Evolutionary conservation across 2,888 invertebrate species (phyloP).

Genomic region (Timema podura): DNA sequence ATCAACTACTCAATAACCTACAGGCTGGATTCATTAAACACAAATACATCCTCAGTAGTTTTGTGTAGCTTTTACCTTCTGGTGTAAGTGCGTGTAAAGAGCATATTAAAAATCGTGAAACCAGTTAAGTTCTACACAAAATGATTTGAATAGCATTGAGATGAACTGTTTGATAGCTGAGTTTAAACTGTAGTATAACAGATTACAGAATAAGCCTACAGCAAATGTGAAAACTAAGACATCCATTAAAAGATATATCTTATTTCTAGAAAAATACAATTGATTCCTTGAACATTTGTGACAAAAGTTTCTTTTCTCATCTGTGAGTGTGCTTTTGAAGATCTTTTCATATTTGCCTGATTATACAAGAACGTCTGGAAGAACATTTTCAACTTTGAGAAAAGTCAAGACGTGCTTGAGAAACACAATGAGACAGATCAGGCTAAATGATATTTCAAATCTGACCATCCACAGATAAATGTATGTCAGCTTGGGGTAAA

Average conservation of each 20-base stretch:
- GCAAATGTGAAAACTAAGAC: too few relatives aligned
- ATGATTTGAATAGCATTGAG: not conserved
- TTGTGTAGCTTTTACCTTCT: conserved; percentile 3
- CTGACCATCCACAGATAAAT: not conserved
- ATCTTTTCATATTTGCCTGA: not conserved
- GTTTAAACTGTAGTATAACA: not conserved
- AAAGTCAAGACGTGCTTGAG: conserved; percentile 5
- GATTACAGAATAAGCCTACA: not conserved
- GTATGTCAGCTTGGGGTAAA: not conserved
- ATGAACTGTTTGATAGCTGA: not conserved
- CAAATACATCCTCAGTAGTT: not conserved
- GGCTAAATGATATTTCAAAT: conserved; percentile 1
- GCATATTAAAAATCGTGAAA: not conserved
- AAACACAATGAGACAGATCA: not conserved
- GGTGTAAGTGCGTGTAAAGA: not conserved
- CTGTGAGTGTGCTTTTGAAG: not conserved
- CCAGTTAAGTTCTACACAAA: not conserved
- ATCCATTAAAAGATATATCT: not conserved
- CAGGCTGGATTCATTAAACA: not conserved
- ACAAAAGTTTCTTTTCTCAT: not conserved
- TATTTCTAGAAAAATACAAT: not conserved
- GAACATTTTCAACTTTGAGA: not conserved
- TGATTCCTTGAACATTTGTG: not conserved
- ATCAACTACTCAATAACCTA: not conserved
- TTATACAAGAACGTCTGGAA: not conserved